Conservation (phyloP, 2,797 vertebrate genomes). For the Lagodon rhomboides region DNA sequence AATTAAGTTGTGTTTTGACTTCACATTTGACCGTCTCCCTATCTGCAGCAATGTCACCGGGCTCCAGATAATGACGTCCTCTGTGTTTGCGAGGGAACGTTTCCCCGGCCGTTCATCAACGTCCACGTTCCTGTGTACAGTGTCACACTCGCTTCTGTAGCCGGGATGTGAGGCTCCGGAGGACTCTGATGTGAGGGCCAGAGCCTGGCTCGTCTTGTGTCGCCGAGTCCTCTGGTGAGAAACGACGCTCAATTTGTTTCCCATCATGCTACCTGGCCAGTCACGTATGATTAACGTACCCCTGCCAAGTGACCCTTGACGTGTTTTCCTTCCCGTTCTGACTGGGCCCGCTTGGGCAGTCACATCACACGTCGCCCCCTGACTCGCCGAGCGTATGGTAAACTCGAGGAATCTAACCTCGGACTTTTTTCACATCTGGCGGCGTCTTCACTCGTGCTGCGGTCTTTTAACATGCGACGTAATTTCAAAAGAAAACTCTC, state of each 20-base stretch:
- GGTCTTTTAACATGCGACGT: constrained; percentile 43
- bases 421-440: constrained; percentile 37
- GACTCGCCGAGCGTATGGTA: constrained; percentile 38
- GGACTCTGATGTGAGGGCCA: constrained; percentile 54
- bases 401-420: constrained; percentile 52
- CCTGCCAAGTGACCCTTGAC: constrained; percentile 71
- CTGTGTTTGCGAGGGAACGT: constrained; percentile 52
- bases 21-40: constrained; percentile 16
- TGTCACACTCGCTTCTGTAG: constrained; percentile 42
- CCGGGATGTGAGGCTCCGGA: constrained; percentile 1
- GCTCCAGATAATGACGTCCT: constrained; percentile 64
- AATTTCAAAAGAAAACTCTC: constrained; percentile 41
- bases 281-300: constrained; percentile 73
- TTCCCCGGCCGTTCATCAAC: constrained; percentile 68
- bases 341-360: constrained; percentile 43
- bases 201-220: constrained; percentile 49
- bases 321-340: constrained; percentile 50
- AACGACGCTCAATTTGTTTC: constrained; percentile 83
- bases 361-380: constrained; percentile 24
- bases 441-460: constrained; percentile 7
- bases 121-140: constrained; percentile 50
- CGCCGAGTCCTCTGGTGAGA: constrained; percentile 63
- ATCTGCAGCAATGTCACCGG: constrained; percentile 46
- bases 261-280: constrained; percentile 79
- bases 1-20: constrained; percentile 59